A percentile compares a stretch with the other conserved stretches of the same genome.
These are phyloP conservation scores for Drosophila pallidifrons DNA, from an alignment of 1,140 invertebrate genomes.

Conservation along the genomic window DNA sequence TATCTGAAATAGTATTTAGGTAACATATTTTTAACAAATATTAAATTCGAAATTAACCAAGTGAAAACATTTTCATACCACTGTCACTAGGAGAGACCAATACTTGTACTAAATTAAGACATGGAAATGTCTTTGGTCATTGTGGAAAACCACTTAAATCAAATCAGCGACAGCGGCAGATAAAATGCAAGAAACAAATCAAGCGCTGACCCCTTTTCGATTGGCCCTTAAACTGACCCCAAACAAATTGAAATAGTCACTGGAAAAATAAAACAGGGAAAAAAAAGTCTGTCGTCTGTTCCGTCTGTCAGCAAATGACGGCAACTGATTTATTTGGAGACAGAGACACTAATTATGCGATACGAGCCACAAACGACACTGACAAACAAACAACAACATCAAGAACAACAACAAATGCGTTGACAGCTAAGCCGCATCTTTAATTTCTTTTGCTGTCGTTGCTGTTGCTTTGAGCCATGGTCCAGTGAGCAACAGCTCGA, in stretches of 20 bases:
- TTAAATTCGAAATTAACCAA: neutral
- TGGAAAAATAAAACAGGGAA: slow-evolving; percentile 1
- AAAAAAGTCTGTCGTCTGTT: neutral
- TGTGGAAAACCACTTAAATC: slow-evolving; percentile 73
- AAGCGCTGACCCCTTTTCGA: slow-evolving; percentile 51
- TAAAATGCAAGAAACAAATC: slow-evolving; percentile 73
- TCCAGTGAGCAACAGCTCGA: slow-evolving; percentile 61
- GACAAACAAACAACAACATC: slow-evolving; percentile 54
- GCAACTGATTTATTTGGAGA: slow-evolving; percentile 73
- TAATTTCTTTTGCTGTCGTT: slow-evolving; percentile 62
- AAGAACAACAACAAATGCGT: slow-evolving; percentile 60
- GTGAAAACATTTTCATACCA: slow-evolving; percentile 22
- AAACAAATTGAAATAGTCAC: slow-evolving; percentile 51
- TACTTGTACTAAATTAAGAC: slow-evolving; percentile 64
- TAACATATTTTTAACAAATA: no score
- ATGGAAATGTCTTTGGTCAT: slow-evolving; percentile 58
- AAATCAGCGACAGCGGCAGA: slow-evolving; percentile 69
- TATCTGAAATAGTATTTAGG: no score
- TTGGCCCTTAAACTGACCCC: slow-evolving; percentile 22
- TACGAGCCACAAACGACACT: slow-evolving; percentile 56
- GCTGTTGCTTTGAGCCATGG: slow-evolving; percentile 48
- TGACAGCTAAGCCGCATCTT: slow-evolving; percentile 77
- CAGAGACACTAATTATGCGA: slow-evolving; percentile 77
- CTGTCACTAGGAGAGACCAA: slow-evolving; percentile 30
- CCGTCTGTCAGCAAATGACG: slow-evolving; percentile 30